Percentiles rank a stretch among this genome's conserved stretches.
Evolutionary conservation across 2,113 vertebrate species (phyloP).

Genomic region (cattle (Bos taurus)): ARS-UCD2.0 NC_037345.1:19222501-19223000

Average conservation of each 20-base stretch:
- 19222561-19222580: neutral
- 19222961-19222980: neutral
- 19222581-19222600: neutral
- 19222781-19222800: neutral
- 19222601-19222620: neutral
- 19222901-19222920: neutral
- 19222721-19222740: neutral
- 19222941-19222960: neutral
- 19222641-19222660: neutral
- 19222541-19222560: neutral
- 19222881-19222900: neutral
- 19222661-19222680: neutral
- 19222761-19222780: neutral
- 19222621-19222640: neutral
- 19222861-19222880: neutral
- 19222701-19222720: neutral
- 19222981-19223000: neutral
- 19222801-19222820: neutral
- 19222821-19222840: neutral
- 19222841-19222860: neutral
- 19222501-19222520: neutral
- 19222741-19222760: neutral
- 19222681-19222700: neutral
- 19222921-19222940: neutral
- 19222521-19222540: neutral